Evolutionary conservation across 2,797 vertebrate species (phyloP).

Genomic region (Paramormyrops hopkinsi): DNA sequence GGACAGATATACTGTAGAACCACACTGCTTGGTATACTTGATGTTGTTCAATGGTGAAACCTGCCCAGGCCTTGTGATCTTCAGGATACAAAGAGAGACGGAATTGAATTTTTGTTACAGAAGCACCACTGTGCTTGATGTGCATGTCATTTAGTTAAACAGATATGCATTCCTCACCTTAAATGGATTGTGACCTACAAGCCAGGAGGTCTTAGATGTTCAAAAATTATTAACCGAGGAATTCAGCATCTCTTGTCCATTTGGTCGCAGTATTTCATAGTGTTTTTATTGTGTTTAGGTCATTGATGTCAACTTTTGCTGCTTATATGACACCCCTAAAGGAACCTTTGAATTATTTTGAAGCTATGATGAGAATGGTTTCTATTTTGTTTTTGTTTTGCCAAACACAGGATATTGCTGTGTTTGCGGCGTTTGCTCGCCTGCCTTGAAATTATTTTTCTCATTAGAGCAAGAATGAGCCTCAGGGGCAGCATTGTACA

Average conservation of each 20-base stretch:
- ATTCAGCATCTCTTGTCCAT: not conserved
- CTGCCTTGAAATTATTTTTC: not conserved
- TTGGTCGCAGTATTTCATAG: not conserved
- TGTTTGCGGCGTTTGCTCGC: not conserved
- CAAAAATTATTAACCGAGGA: not conserved
- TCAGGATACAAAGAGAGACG: not conserved
- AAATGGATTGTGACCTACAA: constrained; percentile 6
- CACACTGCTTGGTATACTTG: not conserved
- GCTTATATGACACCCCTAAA: not conserved
- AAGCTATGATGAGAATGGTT: not conserved
- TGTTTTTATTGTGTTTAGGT: not conserved
- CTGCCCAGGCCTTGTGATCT: not conserved
- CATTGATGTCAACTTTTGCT: not conserved
- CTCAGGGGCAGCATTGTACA: not conserved
- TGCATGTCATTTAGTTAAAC: not conserved
- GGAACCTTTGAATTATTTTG: not conserved
- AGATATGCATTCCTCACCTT: constrained; percentile 6
- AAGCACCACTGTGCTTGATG: not conserved
- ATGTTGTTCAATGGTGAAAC: not conserved
- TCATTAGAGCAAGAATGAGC: not conserved
- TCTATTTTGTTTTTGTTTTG: not conserved
- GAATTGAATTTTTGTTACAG: not conserved
- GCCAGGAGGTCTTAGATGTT: not conserved
- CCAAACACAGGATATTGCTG: not conserved
- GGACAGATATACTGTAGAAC: not conserved